A percentile compares a stretch with the other conserved stretches of the same genome.
phyloP scores from a whole-genome alignment of 2,797 vertebrate genomes.

The Thalassophryne amazonica region DNA sequence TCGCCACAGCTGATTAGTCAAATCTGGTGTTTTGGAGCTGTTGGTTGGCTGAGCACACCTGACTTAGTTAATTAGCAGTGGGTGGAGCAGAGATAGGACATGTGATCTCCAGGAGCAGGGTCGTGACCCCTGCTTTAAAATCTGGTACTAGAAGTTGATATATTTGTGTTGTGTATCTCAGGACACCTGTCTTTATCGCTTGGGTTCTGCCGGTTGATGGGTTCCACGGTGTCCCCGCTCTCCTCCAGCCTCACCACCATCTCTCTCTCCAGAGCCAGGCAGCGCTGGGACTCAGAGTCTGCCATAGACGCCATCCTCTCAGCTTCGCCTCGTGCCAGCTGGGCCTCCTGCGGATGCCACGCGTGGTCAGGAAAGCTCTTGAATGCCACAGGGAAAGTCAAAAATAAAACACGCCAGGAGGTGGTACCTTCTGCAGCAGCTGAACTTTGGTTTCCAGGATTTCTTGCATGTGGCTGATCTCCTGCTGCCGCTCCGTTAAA shows the following conservation, averaged over 20 bases:
- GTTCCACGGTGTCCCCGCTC: conserved; percentile 7
- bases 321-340: conserved; percentile 78
- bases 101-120: no score
- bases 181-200: conserved; percentile 81
- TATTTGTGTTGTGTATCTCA: no score
- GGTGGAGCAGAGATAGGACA: no score
- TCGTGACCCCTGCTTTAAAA: no score
- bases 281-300: conserved; percentile 77
- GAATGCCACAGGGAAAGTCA: no score
- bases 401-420: no score
- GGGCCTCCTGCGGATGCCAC: conserved; percentile 90
- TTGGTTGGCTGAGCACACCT: no score
- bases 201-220: conserved; percentile 17
- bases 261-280: conserved; percentile 79
- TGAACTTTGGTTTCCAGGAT: conserved; percentile 86
- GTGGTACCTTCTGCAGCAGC: conserved; percentile 86
- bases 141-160: no score
- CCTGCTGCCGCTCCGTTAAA: conserved; percentile 80
- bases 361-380: no score
- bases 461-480: conserved; percentile 82
- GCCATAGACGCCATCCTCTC: conserved; percentile 76
- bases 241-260: conserved; percentile 68
- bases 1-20: no score
- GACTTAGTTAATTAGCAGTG: no score
- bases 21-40: no score